Conservation (phyloP, 2,797 vertebrate genomes). For the Simalia tracyae region DNA sequence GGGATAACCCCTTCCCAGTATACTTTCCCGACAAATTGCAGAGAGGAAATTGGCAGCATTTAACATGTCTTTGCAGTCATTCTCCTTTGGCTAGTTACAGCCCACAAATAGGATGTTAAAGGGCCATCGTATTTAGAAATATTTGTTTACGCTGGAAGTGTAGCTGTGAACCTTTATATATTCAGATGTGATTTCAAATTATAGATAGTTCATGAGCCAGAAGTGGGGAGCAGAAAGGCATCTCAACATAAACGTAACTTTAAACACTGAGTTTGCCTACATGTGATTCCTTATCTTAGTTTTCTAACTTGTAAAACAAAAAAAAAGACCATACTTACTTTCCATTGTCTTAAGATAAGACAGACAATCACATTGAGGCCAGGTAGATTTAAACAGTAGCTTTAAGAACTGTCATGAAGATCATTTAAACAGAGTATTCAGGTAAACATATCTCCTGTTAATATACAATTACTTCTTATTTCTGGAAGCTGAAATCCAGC, state of each 20-base stretch:
- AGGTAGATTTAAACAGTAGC: constrained; percentile 11
- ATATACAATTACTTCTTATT: neutral
- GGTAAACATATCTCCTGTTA: neutral
- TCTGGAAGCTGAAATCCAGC: neutral
- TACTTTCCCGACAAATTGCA: constrained; percentile 12
- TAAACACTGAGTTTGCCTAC: neutral
- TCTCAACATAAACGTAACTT: neutral
- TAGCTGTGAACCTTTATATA: neutral
- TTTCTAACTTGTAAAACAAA: neutral
- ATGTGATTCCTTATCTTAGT: neutral
- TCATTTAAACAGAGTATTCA: neutral
- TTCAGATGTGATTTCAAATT: neutral
- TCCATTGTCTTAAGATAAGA: neutral
- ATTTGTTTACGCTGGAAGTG: neutral
- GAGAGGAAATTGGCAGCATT: constrained; percentile 49
- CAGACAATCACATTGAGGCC: neutral
- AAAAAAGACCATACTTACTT: neutral
- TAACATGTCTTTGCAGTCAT: constrained; percentile 36
- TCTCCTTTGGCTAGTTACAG: constrained; percentile 6
- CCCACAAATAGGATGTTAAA: neutral
- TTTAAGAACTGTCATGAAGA: constrained; percentile 10
- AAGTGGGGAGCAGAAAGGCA: neutral
- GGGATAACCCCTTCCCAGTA: neutral
- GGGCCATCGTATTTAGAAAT: neutral
- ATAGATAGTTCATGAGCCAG: constrained; percentile 13